Conservation (phyloP, 2,113 vertebrate genomes). For the Corvus cornix region DNA sequence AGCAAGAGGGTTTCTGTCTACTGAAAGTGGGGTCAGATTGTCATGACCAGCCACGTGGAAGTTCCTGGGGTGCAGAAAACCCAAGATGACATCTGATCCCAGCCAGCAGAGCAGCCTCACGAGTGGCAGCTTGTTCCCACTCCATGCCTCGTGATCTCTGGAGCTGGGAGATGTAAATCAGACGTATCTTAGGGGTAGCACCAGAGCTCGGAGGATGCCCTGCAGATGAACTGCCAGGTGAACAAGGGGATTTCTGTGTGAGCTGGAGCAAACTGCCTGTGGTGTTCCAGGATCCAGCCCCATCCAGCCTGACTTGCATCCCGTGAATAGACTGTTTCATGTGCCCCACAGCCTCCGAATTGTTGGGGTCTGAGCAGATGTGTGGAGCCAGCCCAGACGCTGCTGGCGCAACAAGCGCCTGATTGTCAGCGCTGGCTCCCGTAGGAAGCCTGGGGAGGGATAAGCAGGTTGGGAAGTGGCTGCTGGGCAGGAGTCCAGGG, state of each 20-base stretch:
- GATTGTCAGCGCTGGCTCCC: conserved; percentile 54
- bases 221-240: background rate
- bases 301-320: background rate
- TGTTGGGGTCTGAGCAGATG: conserved; percentile 71
- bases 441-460: conserved; percentile 32
- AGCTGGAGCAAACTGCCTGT: background rate
- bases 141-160: background rate
- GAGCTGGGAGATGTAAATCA: background rate
- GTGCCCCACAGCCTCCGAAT: conserved; percentile 56
- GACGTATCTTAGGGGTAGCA: background rate
- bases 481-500: background rate
- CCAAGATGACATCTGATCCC: background rate
- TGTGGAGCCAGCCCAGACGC: conserved; percentile 21
- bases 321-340: conserved; percentile 52
- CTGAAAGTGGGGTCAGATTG: background rate
- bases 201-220: background rate
- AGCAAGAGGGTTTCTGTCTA: background rate
- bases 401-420: conserved; percentile 41
- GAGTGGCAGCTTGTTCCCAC: background rate
- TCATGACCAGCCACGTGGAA: background rate
- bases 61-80: background rate
- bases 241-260: conserved; percentile 56
- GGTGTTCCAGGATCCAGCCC: background rate
- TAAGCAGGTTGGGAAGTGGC: background rate
- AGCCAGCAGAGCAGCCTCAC: background rate